Evolutionary conservation across 30 jellyfish, hydroid and myxozoan genomes (phyloP).

Genomic region (Pelagia noctiluca): DNA sequence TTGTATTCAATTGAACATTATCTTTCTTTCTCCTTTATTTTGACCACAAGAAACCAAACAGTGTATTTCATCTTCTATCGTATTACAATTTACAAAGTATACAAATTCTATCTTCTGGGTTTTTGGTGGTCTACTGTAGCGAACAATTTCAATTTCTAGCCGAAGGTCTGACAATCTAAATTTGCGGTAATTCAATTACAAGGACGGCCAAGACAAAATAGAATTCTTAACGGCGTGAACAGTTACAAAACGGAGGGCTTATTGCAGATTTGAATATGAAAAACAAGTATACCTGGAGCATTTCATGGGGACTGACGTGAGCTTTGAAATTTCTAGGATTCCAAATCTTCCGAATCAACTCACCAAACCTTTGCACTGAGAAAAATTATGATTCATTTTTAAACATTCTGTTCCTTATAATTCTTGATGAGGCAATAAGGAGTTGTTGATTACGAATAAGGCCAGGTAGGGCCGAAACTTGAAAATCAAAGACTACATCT

Average conservation of each 20-base stretch:
- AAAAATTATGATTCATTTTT: too few relatives aligned
- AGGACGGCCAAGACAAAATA: too few relatives aligned
- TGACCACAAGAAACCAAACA: not conserved
- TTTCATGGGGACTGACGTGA: constrained; percentile 98
- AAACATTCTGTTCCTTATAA: too few relatives aligned
- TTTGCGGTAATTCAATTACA: too few relatives aligned
- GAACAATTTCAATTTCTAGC: not conserved
- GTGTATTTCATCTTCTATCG: constrained; percentile 1
- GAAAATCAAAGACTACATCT: too few relatives aligned
- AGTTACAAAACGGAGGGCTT: too few relatives aligned
- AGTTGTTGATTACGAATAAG: too few relatives aligned
- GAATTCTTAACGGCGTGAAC: too few relatives aligned
- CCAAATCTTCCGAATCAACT: constrained; percentile 92
- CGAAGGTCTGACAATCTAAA: not conserved
- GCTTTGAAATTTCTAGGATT: constrained; percentile 91
- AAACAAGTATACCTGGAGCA: constrained; percentile 72
- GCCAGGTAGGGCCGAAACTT: too few relatives aligned
- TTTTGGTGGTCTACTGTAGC: not conserved
- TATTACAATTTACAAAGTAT: not conserved
- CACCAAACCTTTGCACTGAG: constrained; percentile 96
- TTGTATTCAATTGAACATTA: not conserved
- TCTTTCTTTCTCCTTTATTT: not conserved
- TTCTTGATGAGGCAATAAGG: too few relatives aligned
- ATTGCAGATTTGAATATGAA: not conserved
- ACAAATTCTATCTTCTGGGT: not conserved